Conservation (phyloP, 2,113 vertebrate genomes). For the Condylura cristata region DNA sequence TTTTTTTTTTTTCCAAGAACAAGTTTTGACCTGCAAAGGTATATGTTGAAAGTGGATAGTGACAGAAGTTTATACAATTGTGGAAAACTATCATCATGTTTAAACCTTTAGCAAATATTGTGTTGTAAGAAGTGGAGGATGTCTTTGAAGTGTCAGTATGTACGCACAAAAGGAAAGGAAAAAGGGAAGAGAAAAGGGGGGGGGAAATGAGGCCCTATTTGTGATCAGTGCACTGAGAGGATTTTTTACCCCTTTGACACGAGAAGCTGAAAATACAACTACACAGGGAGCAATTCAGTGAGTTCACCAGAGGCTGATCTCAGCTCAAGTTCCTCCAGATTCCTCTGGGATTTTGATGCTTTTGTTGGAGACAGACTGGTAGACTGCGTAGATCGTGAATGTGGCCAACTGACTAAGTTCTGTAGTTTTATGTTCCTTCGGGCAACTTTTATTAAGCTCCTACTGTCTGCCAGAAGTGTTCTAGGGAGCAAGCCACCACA, state of each 20-base stretch:
- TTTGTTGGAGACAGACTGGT: background rate
- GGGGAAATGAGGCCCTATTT: background rate
- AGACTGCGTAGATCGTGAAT: background rate
- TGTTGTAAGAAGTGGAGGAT: background rate
- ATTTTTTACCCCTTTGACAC: background rate
- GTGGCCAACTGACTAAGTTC: background rate
- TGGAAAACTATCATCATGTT: background rate
- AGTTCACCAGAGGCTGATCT: background rate
- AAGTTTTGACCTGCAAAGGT: background rate
- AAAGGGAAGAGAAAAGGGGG: background rate
- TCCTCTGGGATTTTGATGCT: background rate
- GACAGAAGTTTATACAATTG: background rate
- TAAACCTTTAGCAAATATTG: background rate
- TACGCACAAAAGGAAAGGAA: background rate
- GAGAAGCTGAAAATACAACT: background rate
- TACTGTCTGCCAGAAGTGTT: background rate
- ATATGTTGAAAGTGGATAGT: background rate
- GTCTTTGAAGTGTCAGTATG: slow-evolving; percentile 21
- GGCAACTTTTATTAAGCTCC: background rate
- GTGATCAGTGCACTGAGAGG: background rate
- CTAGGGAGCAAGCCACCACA: no score
- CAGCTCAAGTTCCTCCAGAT: background rate
- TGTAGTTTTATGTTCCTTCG: background rate
- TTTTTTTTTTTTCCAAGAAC: slow-evolving; percentile 7
- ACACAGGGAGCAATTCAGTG: background rate